These are phyloP conservation scores for Exaiptasia diaphana DNA, from an alignment of 64 coral and sea anemone species.

Conservation along the genomic window DNA sequence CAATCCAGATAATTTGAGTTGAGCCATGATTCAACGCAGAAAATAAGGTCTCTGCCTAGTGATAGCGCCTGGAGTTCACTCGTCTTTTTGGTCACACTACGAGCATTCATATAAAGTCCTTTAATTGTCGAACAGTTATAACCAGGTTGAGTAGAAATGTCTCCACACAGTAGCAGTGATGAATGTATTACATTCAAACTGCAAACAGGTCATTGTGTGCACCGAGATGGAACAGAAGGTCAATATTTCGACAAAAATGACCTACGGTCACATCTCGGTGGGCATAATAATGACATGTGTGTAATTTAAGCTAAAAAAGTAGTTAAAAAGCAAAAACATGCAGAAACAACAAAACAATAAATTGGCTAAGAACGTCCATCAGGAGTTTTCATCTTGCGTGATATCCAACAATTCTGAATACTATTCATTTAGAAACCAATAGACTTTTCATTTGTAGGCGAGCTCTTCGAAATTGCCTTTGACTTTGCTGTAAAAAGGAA, in stretches of 20 bases:
- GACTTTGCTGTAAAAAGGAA: background rate
- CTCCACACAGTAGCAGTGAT: background rate
- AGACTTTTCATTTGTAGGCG: background rate
- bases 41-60: background rate
- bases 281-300: too few relatives aligned
- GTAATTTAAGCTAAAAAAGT: too few relatives aligned
- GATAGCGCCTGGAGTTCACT: conserved; percentile 24
- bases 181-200: too few relatives aligned
- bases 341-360: too few relatives aligned
- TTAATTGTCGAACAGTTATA: background rate
- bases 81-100: background rate
- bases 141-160: background rate
- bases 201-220: too few relatives aligned
- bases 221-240: too few relatives aligned
- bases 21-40: conserved; percentile 29
- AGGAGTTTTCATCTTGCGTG: background rate
- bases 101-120: conserved; percentile 4
- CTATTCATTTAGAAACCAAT: background rate
- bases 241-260: too few relatives aligned
- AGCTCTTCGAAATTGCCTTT: background rate
- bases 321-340: too few relatives aligned
- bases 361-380: background rate
- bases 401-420: background rate
- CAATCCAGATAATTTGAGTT: conserved; percentile 1
- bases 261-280: too few relatives aligned